Conservation (phyloP, 2,797 vertebrate genomes). For the Botia kubotai region DNA sequence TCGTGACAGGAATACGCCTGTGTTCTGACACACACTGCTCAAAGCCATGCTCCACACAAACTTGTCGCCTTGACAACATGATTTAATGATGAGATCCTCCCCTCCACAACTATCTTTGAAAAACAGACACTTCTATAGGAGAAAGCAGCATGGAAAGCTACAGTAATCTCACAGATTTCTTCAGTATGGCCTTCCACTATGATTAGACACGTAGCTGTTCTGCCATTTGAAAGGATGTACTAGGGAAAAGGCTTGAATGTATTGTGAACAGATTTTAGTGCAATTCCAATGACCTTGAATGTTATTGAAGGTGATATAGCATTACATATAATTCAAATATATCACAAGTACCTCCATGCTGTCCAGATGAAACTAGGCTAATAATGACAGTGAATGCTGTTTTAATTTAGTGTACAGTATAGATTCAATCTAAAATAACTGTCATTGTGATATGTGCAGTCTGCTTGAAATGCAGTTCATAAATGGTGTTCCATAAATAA, state of each 20-base stretch:
- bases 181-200: background rate
- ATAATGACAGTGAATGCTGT: background rate
- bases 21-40: constrained; percentile 51
- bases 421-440: background rate
- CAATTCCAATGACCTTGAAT: constrained; percentile 32
- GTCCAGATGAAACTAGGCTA: background rate
- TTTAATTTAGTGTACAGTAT: background rate
- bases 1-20: constrained; percentile 64
- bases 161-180: constrained; percentile 27
- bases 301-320: constrained; percentile 23
- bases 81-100: constrained; percentile 83
- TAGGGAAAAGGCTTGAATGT: background rate
- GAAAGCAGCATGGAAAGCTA: constrained; percentile 7
- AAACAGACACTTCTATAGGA: constrained; percentile 39
- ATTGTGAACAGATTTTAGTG: background rate
- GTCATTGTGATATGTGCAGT: background rate
- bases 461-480: background rate
- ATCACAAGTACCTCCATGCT: background rate
- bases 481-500: background rate
- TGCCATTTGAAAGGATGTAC: background rate
- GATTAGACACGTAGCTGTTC: background rate
- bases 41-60: constrained; percentile 75
- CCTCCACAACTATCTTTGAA: constrained; percentile 68
- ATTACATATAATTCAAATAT: background rate
- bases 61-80: constrained; percentile 86